Conservation (phyloP, 2,797 vertebrate species). For the Leucoraja ocellata region DNA sequence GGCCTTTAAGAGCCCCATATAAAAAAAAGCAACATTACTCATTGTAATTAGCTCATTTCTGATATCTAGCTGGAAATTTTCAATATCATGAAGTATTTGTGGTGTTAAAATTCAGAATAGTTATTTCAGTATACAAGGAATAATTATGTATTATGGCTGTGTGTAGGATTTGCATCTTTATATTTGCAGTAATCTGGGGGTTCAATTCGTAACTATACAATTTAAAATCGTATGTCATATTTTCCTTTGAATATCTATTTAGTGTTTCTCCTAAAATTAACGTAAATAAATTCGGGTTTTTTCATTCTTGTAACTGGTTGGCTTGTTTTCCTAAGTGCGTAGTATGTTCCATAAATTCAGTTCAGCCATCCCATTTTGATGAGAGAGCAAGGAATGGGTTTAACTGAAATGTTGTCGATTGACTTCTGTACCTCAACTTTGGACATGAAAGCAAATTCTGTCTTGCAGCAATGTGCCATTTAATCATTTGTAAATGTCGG, state of each 20-base stretch:
- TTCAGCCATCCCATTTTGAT: background rate
- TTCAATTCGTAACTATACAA: too few species aligned
- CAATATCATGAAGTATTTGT: background rate
- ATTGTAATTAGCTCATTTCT: background rate
- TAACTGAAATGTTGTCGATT: background rate
- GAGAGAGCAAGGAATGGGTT: background rate
- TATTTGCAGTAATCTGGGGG: background rate
- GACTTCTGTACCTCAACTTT: background rate
- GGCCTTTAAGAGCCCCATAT: background rate
- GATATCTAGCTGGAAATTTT: too few species aligned
- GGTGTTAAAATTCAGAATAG: background rate
- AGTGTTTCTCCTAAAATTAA: too few species aligned
- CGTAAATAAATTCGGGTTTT: background rate
- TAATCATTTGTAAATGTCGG: background rate
- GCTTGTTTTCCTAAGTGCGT: background rate
- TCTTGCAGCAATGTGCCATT: background rate
- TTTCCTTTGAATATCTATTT: too few species aligned
- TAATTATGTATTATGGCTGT: background rate
- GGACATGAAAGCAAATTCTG: background rate
- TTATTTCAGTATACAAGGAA: background rate
- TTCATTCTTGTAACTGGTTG: background rate
- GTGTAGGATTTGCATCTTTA: too few species aligned
- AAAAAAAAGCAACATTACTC: background rate
- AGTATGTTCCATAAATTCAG: too few species aligned
- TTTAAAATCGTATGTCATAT: too few species aligned